These are phyloP conservation scores for Coendou prehensilis DNA, from an alignment of 2,797 vertebrate genomes.

Conservation along the genomic window DNA sequence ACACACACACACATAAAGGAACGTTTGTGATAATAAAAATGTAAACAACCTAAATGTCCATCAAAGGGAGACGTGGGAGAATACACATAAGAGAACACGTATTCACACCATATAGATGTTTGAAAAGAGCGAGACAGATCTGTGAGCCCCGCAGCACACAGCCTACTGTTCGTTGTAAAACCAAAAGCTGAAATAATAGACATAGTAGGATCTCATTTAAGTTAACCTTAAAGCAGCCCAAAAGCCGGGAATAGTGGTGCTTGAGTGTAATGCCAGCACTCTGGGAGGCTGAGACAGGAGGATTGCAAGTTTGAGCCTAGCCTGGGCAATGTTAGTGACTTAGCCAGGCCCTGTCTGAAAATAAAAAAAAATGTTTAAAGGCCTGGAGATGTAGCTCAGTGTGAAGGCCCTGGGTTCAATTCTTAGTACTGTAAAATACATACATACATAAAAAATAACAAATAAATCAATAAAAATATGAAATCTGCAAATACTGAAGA, in stretches of 20 bases:
- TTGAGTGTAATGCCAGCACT: not conserved
- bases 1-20: not conserved
- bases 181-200: not conserved
- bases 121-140: not conserved
- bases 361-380: not conserved
- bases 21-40: not conserved
- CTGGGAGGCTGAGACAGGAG: not conserved
- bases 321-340: not conserved
- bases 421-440: not conserved
- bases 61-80: not conserved
- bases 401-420: not conserved
- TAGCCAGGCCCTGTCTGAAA: not conserved
- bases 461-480: not conserved
- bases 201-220: not conserved
- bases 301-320: not conserved
- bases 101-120: accelerated
- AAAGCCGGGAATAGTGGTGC: not conserved
- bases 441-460: not conserved
- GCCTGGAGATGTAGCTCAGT: not conserved
- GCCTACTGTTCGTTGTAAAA: not conserved
- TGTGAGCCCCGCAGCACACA: not conserved
- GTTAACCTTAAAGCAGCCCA: not conserved
- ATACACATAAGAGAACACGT: not conserved
- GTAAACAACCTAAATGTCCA: not conserved
- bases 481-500: not conserved